Evolutionary conservation across 2,113 vertebrate species (phyloP).

Genomic region (Nansenia antarctica): DNA sequence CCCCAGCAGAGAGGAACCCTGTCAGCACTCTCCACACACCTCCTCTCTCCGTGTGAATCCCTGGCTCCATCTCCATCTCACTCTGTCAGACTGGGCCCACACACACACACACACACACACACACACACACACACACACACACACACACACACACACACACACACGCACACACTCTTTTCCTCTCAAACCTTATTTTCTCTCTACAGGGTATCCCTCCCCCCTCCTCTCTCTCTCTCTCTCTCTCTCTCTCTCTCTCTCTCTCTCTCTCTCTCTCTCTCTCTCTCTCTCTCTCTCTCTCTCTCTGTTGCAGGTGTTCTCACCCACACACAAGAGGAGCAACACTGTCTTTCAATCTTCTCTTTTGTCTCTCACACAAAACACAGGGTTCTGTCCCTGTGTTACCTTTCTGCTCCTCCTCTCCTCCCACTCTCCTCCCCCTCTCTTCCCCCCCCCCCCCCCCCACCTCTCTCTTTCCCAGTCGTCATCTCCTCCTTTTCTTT

Average conservation of each 20-base stretch:
- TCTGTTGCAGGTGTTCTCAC: neutral
- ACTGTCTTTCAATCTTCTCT: neutral
- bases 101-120: too few relatives aligned
- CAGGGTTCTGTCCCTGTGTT: neutral
- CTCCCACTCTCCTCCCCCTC: neutral
- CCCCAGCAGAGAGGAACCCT: conserved; percentile 58
- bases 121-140: too few relatives aligned
- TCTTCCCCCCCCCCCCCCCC: neutral
- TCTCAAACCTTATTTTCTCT: too few relatives aligned
- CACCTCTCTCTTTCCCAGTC: neutral
- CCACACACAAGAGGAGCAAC: neutral
- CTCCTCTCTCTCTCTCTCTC: conserved; percentile 34
- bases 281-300: conserved; percentile 29
- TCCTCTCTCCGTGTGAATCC: conserved; percentile 49
- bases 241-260: conserved; percentile 42
- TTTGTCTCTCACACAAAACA: neutral
- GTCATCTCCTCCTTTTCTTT: neutral
- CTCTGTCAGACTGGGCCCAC: too few relatives aligned
- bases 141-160: too few relatives aligned
- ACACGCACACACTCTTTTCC: too few relatives aligned
- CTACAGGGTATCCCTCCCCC: conserved; percentile 14
- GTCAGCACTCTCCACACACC: conserved; percentile 61
- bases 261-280: conserved; percentile 38
- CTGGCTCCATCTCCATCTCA: conserved; percentile 21
- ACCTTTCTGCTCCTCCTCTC: neutral